phyloP scores from a whole-genome alignment of 2,888 invertebrate species.

The Thymelicus lineola region DNA sequence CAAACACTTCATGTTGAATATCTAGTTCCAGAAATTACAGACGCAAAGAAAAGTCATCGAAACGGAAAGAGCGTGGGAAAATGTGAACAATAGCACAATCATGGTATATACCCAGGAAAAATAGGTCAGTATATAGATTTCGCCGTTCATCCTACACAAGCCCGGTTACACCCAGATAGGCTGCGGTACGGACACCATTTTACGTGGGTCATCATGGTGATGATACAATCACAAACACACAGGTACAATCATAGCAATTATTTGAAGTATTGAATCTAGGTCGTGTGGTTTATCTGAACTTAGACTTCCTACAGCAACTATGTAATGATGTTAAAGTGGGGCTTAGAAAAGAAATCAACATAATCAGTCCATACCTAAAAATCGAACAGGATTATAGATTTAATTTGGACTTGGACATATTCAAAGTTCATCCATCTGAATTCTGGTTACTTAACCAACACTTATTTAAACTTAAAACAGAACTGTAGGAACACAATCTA shows the following conservation, averaged over 20 bases:
- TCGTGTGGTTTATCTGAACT: not conserved
- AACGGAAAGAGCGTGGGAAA: conserved; percentile 26
- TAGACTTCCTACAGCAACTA: not conserved
- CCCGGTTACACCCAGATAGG: not conserved
- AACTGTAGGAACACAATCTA: no score
- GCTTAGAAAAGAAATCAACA: no score
- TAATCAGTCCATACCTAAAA: no score
- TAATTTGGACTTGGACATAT: no score
- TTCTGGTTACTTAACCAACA: no score
- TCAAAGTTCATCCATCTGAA: no score
- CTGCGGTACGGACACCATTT: not conserved
- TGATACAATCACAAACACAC: no score
- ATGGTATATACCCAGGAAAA: conserved; percentile 25
- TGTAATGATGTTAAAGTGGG: not conserved
- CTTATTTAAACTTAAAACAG: no score
- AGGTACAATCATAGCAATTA: not conserved
- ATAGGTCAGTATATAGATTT: conserved; percentile 32
- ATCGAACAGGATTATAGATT: no score
- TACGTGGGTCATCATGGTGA: not conserved
- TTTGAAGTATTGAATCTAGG: not conserved
- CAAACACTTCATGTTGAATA: no score
- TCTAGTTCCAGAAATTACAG: conserved; percentile 15
- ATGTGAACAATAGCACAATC: conserved; percentile 29
- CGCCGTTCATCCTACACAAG: not conserved
- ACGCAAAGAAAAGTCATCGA: conserved; percentile 4